Evolutionary conservation across 2,888 invertebrate species (phyloP).

Genomic region (Piscicola geometra): DNA sequence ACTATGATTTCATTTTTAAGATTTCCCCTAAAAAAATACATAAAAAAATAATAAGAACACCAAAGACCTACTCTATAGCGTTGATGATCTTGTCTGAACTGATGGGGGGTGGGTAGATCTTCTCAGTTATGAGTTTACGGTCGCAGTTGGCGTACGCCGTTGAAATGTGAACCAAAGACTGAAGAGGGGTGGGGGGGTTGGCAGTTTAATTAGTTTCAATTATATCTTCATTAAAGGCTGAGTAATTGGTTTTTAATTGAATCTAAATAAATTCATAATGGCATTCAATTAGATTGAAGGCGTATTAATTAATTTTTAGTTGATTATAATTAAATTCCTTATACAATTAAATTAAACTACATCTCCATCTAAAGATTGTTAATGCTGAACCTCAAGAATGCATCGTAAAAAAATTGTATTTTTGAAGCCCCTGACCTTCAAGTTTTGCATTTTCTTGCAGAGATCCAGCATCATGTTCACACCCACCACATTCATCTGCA

Average conservation of each 20-base stretch:
- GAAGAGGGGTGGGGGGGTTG: background rate
- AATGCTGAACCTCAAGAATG: no score
- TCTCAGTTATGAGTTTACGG: slow-evolving; percentile 66
- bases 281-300: no score
- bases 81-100: slow-evolving; percentile 55
- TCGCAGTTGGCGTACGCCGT: slow-evolving; percentile 79
- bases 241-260: no score
- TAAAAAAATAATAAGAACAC: background rate
- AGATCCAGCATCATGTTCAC: slow-evolving; percentile 39
- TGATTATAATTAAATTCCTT: no score
- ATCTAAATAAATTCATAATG: no score
- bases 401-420: no score
- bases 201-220: no score
- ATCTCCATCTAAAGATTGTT: no score
- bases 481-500: slow-evolving; percentile 62
- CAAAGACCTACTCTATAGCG: slow-evolving; percentile 44
- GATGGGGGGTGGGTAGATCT: slow-evolving; percentile 62
- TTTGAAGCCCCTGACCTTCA: slow-evolving; percentile 40
- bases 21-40: background rate
- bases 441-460: slow-evolving; percentile 38
- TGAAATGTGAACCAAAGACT: slow-evolving; percentile 72
- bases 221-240: no score
- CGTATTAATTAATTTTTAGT: no score
- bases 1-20: no score
- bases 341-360: no score